phyloP scores from a whole-genome alignment of 2,113 vertebrate genomes.

The Geococcyx californianus region DNA sequence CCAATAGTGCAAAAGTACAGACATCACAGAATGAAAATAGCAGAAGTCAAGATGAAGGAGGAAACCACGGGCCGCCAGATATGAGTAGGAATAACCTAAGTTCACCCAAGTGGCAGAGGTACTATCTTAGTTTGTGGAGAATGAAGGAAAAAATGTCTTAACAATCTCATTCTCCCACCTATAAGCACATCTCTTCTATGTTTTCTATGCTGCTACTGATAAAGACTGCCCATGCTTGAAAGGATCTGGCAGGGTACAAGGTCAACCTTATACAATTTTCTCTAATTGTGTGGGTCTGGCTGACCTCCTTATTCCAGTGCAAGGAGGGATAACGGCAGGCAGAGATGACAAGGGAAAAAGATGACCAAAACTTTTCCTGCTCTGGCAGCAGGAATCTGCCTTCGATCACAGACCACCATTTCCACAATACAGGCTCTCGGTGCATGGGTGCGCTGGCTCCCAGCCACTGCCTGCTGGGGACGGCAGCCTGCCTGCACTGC shows the following conservation, averaged over 20 bases:
- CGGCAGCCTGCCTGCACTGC: rapidly evolving
- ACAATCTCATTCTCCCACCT: slow-evolving; percentile 52
- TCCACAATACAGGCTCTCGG: neutral
- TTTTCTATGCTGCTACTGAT: slow-evolving; percentile 55
- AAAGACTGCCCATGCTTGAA: slow-evolving; percentile 63
- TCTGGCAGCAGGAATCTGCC: neutral
- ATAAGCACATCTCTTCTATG: slow-evolving; percentile 42
- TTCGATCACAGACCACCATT: neutral
- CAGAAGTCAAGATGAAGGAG: slow-evolving; percentile 73
- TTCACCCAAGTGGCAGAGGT: slow-evolving; percentile 67
- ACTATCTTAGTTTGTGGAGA: slow-evolving; percentile 58
- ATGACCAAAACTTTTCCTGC: slow-evolving; percentile 41
- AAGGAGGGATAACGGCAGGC: slow-evolving; percentile 19
- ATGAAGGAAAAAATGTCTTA: slow-evolving; percentile 61
- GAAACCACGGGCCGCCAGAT: slow-evolving; percentile 62
- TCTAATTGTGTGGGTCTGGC: slow-evolving; percentile 71
- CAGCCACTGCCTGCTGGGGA: neutral
- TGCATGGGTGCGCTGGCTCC: rapidly evolving
- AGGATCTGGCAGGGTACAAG: slow-evolving; percentile 41
- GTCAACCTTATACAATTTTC: slow-evolving; percentile 62
- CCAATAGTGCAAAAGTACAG: slow-evolving; percentile 68
- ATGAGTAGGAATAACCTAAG: slow-evolving; percentile 66
- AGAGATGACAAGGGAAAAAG: slow-evolving; percentile 35
- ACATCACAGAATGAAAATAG: slow-evolving; percentile 70
- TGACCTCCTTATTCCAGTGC: slow-evolving; percentile 38